phyloP scores from a whole-genome alignment of 1,140 invertebrate species.

The Cydia fagiglandana region DNA sequence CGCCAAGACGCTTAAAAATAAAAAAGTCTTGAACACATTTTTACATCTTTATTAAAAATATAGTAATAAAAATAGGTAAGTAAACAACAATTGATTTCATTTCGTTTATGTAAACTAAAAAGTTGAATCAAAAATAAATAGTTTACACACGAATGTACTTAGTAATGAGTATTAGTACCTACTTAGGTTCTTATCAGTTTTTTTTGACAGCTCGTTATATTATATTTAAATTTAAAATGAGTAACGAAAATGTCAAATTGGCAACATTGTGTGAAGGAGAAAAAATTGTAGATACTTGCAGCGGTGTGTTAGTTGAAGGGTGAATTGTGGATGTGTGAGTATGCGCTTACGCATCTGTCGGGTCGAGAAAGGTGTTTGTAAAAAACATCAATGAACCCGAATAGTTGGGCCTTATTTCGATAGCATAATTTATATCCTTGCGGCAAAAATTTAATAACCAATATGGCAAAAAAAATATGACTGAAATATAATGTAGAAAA shows the following conservation, averaged over 20 bases:
- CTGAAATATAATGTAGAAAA: neutral
- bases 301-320: neutral
- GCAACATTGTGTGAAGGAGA: neutral
- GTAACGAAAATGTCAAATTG: neutral
- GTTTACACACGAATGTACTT: too few relatives aligned
- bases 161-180: neutral
- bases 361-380: constrained; percentile 3
- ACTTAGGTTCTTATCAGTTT: neutral
- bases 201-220: neutral
- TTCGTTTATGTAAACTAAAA: too few relatives aligned
- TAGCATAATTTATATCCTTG: neutral
- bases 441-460: neutral
- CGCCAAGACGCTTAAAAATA: too few relatives aligned
- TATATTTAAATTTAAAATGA: neutral
- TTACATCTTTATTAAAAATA: too few relatives aligned
- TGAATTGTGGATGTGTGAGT: constrained; percentile 17
- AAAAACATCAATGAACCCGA: constrained; percentile 21
- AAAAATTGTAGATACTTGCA: neutral
- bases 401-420: neutral
- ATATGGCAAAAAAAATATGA: neutral
- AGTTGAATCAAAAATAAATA: too few relatives aligned
- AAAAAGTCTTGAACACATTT: too few relatives aligned
- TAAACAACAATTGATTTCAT: too few relatives aligned
- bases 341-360: constrained; percentile 18
- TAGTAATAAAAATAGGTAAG: too few relatives aligned